Evolutionary conservation across 2,888 invertebrate species (phyloP).

Genomic region (Drosophila barbarae): DNA sequence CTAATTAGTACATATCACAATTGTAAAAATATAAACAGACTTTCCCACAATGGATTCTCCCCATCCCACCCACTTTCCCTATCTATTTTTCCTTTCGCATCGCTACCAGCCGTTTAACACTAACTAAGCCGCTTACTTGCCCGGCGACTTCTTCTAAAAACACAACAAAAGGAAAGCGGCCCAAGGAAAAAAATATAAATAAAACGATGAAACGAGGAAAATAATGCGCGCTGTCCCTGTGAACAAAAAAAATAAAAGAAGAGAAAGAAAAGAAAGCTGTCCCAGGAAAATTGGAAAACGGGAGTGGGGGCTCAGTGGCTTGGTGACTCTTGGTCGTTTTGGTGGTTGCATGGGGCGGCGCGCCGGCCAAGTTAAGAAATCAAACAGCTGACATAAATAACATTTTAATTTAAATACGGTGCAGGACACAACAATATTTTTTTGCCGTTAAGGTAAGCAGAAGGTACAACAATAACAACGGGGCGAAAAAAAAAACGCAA

Average conservation of each 20-base stretch:
- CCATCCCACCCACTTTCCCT: not conserved
- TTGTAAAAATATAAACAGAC: not conserved
- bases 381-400: conserved; percentile 74
- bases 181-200: conserved; percentile 11
- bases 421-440: conserved; percentile 66
- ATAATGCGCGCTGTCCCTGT: conserved; percentile 44
- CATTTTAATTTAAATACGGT: conserved; percentile 72
- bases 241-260: conserved; percentile 2
- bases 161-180: conserved; percentile 43
- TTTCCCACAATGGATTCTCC: conserved; percentile 3
- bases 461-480: conserved; percentile 52
- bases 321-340: conserved; percentile 9
- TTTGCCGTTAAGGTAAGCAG: conserved; percentile 70
- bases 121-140: conserved; percentile 70
- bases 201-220: conserved; percentile 38
- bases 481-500: conserved; percentile 18
- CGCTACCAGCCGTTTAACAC: conserved; percentile 68
- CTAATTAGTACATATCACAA: not conserved
- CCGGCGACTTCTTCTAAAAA: conserved; percentile 48
- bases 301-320: not conserved
- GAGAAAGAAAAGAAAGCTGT: conserved; percentile 1
- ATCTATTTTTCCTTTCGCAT: conserved; percentile 20
- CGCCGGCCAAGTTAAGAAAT: conserved; percentile 64
- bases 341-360: conserved; percentile 30
- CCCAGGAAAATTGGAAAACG: not conserved